Evolutionary conservation across 2,888 invertebrate genomes (phyloP).

Genomic region (Drosophila atroscutellata): DNA sequence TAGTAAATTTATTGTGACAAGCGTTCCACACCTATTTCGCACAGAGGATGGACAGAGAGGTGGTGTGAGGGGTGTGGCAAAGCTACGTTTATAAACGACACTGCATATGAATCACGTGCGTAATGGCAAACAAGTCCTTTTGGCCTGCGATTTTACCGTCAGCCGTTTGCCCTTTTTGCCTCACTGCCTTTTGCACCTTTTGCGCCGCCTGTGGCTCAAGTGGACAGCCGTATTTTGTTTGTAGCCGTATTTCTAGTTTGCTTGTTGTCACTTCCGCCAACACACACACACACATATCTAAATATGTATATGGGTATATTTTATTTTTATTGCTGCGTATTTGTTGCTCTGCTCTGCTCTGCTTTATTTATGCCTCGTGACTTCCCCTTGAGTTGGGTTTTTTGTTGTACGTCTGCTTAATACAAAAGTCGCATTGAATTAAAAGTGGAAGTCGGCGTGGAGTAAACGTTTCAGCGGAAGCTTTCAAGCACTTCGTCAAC

Average conservation of each 20-base stretch:
- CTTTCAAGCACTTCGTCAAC: conserved; percentile 78
- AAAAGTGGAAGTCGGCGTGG: conserved; percentile 63
- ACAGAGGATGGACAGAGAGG: neutral
- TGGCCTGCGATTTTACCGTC: conserved; percentile 26
- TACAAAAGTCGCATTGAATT: conserved; percentile 69
- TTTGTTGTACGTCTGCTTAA: conserved; percentile 56
- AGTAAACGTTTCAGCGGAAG: conserved; percentile 55
- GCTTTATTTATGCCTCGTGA: conserved; percentile 62
- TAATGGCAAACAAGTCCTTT: conserved; percentile 65
- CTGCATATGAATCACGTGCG: conserved; percentile 78
- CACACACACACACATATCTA: conserved; percentile 32
- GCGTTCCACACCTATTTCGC: conserved; percentile 46
- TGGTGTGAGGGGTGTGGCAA: neutral
- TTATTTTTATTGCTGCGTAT: conserved; percentile 52
- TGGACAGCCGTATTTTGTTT: conserved; percentile 72
- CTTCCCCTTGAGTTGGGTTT: conserved; percentile 28
- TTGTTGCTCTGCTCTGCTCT: conserved; percentile 45
- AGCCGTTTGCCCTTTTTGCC: neutral
- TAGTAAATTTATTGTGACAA: conserved; percentile 82
- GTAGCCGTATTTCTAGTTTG: conserved; percentile 48
- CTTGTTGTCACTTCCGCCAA: conserved; percentile 69
- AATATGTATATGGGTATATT: conserved; percentile 37
- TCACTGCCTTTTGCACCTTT: conserved; percentile 14
- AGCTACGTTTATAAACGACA: conserved; percentile 61
- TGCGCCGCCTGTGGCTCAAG: conserved; percentile 45